A percentile compares a stretch with the other conserved stretches of the same genome.
Evolutionary conservation across 2,797 vertebrate species (phyloP).

Genomic region (Crocodylus rhombifer): DNA sequence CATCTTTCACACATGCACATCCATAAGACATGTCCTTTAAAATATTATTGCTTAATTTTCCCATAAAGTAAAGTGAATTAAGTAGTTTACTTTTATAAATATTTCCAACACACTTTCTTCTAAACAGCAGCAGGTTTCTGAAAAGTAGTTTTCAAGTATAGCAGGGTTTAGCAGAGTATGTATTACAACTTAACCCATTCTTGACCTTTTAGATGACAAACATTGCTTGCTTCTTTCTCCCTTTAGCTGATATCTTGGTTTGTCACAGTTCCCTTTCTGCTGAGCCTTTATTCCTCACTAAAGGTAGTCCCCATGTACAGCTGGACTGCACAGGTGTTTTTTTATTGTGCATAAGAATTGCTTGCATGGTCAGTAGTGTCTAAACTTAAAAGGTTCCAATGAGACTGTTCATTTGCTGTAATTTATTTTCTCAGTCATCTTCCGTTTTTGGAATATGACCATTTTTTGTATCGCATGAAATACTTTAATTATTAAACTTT

Average conservation of each 20-base stretch:
- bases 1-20: not conserved
- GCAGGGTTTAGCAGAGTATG: constrained; percentile 32
- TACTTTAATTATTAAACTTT: not conserved
- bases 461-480: constrained; percentile 17
- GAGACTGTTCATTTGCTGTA: not conserved
- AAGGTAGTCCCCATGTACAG: constrained; percentile 81
- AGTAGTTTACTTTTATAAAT: not conserved
- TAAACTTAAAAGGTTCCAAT: constrained; percentile 4
- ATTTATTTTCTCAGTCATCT: not conserved
- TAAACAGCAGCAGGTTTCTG: not conserved
- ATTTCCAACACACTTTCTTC: not conserved
- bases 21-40: not conserved
- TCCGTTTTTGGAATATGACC: not conserved
- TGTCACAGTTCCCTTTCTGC: constrained; percentile 76
- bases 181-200: not conserved
- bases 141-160: not conserved
- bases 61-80: not conserved
- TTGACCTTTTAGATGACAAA: constrained; percentile 51
- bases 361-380: constrained; percentile 74
- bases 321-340: constrained; percentile 43
- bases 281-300: constrained; percentile 76
- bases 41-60: not conserved
- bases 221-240: constrained; percentile 73
- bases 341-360: constrained; percentile 41
- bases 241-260: constrained; percentile 81